Evolutionary conservation across 23 tunicate genomes (phyloP), one percentile per base, ranked within the genome.

Genomic region (Trididemnum clinides): DNA sequence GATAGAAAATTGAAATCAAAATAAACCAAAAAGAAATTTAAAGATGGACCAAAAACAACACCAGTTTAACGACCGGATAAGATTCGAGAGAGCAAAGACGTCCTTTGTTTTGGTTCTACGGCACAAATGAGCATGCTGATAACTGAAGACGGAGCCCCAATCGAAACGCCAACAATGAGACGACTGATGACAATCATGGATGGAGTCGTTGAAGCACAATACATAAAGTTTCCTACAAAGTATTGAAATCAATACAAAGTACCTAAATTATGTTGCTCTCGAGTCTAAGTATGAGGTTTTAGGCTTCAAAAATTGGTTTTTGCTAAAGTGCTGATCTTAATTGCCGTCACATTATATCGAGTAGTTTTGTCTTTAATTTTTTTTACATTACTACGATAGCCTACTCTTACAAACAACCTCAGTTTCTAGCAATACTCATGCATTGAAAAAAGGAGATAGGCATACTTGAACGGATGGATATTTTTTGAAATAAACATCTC

Each of bases 161-260:
- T 36, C 0, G 66, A 64, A 4, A 84, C 21, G n/a, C 88, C 88
- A 22, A 66, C 80, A 15, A 84, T 49, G 12, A 84, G 44, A 26
- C 88, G 33, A 23, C 81, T 57, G 23, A 33, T 32, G 66, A 49
- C 26, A 32, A 84, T 64, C 63, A 84, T 33, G 57, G 50, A 71
- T 39, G 78, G 39, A 37, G 18, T 84, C 3, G 18, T 5, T 7
- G 82, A 51, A 0, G 50, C 32, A 26, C 39, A 39, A 26, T 84
- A 84, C 80, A 84, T 39, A 25, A 84, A 72, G 38, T 71, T 84
- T 28, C 88, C 88, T 62, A 25, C 25, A 62, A 62, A 62, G 21
- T 4, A 44, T 44, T 44, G 12, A 44, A 15, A 44, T 7, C 54
- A 10, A 15, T 7, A 44, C 10, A 44, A 44, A 44, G 15, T 44